Evolutionary conservation across 2,888 invertebrate genomes (phyloP).

Genomic region (Dolichopus griseipennis): DNA sequence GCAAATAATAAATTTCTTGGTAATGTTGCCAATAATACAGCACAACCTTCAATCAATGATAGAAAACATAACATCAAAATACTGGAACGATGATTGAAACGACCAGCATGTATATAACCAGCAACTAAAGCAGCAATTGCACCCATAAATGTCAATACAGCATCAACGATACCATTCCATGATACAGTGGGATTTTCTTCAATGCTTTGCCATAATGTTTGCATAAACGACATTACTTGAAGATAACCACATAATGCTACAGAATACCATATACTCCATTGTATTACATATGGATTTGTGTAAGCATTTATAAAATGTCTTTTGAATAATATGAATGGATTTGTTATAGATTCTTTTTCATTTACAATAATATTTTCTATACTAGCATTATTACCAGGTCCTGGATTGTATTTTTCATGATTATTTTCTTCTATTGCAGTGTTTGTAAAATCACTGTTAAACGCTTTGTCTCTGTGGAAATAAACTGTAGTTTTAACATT

Average conservation of each 20-base stretch:
- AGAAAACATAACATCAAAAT: conserved; percentile 44
- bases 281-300: conserved; percentile 51
- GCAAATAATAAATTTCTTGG: conserved; percentile 56
- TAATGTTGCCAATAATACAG: conserved; percentile 50
- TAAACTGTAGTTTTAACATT: conserved; percentile 55
- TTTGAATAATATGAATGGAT: conserved; percentile 46
- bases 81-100: conserved; percentile 38
- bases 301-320: conserved; percentile 53
- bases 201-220: conserved; percentile 59
- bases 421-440: conserved; percentile 1
- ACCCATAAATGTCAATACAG: conserved; percentile 60
- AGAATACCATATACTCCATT: conserved; percentile 74
- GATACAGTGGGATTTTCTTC: conserved; percentile 37
- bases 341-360: conserved; percentile 18
- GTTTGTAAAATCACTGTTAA: no score
- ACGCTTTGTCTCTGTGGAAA: conserved; percentile 48
- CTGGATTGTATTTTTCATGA: neutral
- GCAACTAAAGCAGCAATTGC: conserved; percentile 52
- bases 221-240: conserved; percentile 62
- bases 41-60: conserved; percentile 49
- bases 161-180: conserved; percentile 75
- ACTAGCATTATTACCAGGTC: neutral
- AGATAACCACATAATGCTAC: conserved; percentile 62
- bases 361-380: conserved; percentile 10
- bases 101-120: conserved; percentile 40